Conservation (phyloP, 2,113 vertebrate genomes). For the Gobius niger region DNA sequence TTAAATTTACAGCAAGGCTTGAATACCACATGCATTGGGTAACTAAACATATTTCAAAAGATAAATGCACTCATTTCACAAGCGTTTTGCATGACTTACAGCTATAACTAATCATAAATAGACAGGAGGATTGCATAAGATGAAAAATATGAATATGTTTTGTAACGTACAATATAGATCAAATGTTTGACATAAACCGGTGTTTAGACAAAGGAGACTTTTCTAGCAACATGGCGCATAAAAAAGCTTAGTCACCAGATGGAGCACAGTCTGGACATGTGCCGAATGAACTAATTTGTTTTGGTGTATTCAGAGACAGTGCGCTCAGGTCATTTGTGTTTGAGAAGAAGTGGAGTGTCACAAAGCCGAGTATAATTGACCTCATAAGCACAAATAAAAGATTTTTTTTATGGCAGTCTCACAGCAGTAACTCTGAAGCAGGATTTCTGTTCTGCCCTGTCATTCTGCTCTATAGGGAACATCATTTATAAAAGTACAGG, state of each 20-base stretch:
- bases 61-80: no score
- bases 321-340: conserved; percentile 35
- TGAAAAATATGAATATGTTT: neutral
- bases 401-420: conserved; percentile 1
- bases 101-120: no score
- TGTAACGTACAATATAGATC: neutral
- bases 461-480: conserved; percentile 18
- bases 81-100: no score
- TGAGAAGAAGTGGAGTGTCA: conserved; percentile 53
- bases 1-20: no score
- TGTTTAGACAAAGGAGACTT: neutral
- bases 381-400: conserved; percentile 40
- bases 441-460: conserved; percentile 6
- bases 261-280: conserved; percentile 24
- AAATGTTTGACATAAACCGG: neutral
- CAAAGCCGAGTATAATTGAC: conserved; percentile 48
- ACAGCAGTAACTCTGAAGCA: neutral
- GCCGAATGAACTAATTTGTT: conserved; percentile 32
- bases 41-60: no score
- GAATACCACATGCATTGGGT: no score
- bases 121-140: no score
- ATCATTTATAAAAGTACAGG: conserved; percentile 3
- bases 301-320: neutral
- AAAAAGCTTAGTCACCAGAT: conserved; percentile 11
- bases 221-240: neutral